Evolutionary conservation across 2,113 vertebrate species (phyloP).

Genomic region (Prolemur simus): DNA sequence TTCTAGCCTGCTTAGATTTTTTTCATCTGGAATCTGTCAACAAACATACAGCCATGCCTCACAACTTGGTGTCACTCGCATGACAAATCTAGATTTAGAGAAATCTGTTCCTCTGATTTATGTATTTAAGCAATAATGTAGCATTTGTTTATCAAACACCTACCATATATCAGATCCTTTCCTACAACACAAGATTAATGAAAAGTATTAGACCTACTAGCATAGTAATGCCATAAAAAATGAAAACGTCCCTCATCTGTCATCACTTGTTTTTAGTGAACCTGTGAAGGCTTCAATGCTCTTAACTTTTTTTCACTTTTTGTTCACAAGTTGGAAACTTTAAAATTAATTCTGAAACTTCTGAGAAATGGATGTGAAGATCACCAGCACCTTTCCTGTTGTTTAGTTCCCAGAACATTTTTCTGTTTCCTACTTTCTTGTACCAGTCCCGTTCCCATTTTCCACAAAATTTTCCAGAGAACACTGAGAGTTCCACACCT

Average conservation of each 20-base stretch:
- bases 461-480: background rate
- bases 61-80: background rate
- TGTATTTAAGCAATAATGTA: background rate
- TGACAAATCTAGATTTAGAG: background rate
- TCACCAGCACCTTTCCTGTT: background rate
- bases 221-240: background rate
- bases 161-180: background rate
- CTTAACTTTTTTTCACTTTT: background rate
- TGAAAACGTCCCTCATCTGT: background rate
- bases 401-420: background rate
- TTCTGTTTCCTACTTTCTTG: background rate
- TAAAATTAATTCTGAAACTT: constrained; percentile 37
- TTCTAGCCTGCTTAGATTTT: background rate
- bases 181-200: background rate
- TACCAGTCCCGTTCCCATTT: background rate
- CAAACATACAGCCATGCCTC: background rate
- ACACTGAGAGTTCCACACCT: background rate
- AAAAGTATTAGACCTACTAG: background rate
- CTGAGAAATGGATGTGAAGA: background rate
- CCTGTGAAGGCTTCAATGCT: background rate
- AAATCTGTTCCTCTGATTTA: background rate
- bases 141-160: background rate
- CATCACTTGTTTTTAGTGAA: constrained; percentile 3
- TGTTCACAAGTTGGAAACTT: background rate
- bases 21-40: background rate